These are phyloP conservation scores for Syngnathus floridae DNA, from an alignment of 2,113 vertebrate genomes.

Conservation along the genomic window DNA sequence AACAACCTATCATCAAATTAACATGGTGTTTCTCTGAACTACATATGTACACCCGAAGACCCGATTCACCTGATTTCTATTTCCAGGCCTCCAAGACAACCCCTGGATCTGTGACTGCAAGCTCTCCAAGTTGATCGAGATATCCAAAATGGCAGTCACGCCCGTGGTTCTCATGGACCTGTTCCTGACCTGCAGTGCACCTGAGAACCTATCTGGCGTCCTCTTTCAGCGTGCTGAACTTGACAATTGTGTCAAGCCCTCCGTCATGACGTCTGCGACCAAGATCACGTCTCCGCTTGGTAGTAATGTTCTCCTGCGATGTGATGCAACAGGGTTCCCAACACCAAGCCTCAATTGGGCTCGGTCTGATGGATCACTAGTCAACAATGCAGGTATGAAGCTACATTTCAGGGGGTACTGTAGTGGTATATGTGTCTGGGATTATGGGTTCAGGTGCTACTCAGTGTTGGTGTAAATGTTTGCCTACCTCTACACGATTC, in stretches of 20 bases:
- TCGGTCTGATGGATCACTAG: constrained; percentile 66
- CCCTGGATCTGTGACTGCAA: constrained; percentile 94
- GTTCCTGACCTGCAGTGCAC: constrained; percentile 78
- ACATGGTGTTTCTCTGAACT: neutral
- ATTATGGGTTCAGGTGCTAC: no score
- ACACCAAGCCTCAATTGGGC: constrained; percentile 84
- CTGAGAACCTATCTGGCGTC: constrained; percentile 81
- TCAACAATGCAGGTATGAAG: constrained; percentile 83
- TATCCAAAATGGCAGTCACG: constrained; percentile 78
- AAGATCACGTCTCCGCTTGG: constrained; percentile 85
- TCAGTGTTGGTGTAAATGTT: no score
- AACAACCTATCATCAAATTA: neutral
- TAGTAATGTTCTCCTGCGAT: constrained; percentile 89
- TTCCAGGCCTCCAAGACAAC: constrained; percentile 90
- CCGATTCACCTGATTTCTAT: neutral
- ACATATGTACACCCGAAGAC: neutral
- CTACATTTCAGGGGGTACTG: neutral
- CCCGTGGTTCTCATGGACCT: constrained; percentile 81
- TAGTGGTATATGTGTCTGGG: no score
- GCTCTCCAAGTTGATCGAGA: constrained; percentile 87
- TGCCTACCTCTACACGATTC: no score
- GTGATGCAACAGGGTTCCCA: constrained; percentile 84
- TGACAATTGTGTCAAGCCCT: constrained; percentile 85
- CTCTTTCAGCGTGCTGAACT: constrained; percentile 84
- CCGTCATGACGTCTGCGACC: constrained; percentile 89